phyloP scores from a whole-genome alignment of 2,888 invertebrate genomes.

The Eubasilissa splendida region DNA sequence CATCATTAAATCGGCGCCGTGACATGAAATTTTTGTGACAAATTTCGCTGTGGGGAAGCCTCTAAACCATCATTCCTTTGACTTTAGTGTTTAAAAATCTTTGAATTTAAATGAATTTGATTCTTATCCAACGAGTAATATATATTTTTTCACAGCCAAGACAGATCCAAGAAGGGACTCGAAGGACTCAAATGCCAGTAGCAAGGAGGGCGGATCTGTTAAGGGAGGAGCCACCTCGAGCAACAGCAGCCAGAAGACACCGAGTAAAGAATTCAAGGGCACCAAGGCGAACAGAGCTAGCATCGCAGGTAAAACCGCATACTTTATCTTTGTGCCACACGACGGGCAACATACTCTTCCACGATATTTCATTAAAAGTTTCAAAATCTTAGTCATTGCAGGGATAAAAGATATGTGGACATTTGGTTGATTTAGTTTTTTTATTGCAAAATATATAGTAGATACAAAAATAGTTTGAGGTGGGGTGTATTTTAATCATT shows the following conservation, averaged over 20 bases:
- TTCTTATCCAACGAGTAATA: too few species aligned
- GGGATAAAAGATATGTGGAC: too few species aligned
- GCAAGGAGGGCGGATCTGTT: slow-evolving; percentile 48
- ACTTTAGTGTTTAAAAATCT: too few species aligned
- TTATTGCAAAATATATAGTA: too few species aligned
- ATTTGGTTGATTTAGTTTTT: too few species aligned
- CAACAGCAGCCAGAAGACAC: slow-evolving; percentile 30
- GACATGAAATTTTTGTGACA: too few species aligned
- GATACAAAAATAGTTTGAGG: too few species aligned
- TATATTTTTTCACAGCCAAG: slow-evolving; percentile 46
- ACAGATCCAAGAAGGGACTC: slow-evolving; percentile 70
- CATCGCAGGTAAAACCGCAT: slow-evolving; percentile 39
- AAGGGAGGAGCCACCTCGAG: slow-evolving; percentile 33
- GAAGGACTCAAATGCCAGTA: slow-evolving; percentile 68
- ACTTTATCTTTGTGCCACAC: not conserved
- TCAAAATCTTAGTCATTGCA: not conserved
- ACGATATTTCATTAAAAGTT: not conserved
- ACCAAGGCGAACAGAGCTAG: slow-evolving; percentile 49
- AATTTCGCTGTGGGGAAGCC: too few species aligned
- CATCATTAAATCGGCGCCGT: too few species aligned
- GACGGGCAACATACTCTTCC: not conserved
- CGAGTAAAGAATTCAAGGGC: slow-evolving; percentile 44
- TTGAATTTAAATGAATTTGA: too few species aligned
- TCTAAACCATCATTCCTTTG: too few species aligned
- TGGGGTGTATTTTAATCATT: too few species aligned